phyloP scores from a whole-genome alignment of 2,797 vertebrate species.

The Siniperca scherzeri region DNA sequence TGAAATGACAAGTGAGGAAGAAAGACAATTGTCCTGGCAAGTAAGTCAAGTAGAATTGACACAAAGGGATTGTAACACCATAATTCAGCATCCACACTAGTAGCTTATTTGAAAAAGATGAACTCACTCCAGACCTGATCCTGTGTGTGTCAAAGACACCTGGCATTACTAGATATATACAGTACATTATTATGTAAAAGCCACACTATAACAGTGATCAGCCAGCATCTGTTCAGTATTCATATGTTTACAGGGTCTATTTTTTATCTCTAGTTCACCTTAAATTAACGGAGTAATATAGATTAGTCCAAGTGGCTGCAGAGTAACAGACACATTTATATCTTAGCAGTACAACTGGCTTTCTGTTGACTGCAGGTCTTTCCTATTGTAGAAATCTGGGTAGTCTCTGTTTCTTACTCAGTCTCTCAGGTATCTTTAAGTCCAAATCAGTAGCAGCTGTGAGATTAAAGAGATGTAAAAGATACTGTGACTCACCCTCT shows the following conservation, averaged over 20 bases:
- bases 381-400: conserved; percentile 12
- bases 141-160: neutral
- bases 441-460: conserved; percentile 64
- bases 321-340: conserved; percentile 1
- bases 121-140: neutral
- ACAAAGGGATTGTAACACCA: neutral
- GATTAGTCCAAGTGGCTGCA: neutral
- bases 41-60: neutral
- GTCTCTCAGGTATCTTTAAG: conserved; percentile 52
- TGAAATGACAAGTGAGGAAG: neutral
- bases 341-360: conserved; percentile 2
- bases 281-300: neutral
- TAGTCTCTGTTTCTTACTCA: conserved; percentile 30
- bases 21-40: neutral
- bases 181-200: neutral
- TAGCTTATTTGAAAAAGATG: neutral
- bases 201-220: neutral
- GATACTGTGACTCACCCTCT: conserved; percentile 85
- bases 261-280: neutral
- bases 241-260: neutral
- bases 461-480: conserved; percentile 48
- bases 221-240: neutral
- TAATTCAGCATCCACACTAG: neutral
- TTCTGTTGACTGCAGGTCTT: conserved; percentile 10
- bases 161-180: neutral